phyloP scores from a whole-genome alignment of 2,797 vertebrate genomes.

The Sarcophilus harrisii region DNA sequence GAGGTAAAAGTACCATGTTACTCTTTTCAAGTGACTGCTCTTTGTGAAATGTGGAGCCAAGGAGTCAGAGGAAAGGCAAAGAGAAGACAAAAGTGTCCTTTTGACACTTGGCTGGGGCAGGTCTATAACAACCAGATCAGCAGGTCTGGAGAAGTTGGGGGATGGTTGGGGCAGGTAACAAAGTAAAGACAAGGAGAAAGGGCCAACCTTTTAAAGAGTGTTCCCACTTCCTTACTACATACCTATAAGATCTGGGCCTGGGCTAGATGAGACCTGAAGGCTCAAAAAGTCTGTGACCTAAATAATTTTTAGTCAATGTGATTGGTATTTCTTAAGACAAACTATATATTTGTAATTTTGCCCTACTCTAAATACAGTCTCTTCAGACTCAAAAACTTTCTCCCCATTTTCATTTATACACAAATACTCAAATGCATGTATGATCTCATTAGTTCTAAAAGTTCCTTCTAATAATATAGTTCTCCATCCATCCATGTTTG shows the following conservation, averaged over 20 bases:
- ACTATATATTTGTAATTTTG: not conserved
- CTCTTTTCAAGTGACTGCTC: not conserved
- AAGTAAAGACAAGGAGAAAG: not conserved
- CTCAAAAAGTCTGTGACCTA: not conserved
- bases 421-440: not conserved
- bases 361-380: not conserved
- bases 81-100: not conserved
- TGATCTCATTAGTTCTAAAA: not conserved
- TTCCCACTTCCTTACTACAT: not conserved
- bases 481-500: not conserved
- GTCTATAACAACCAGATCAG: not conserved
- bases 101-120: not conserved
- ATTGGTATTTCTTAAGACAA: not conserved
- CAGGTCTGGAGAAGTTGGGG: not conserved
- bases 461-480: not conserved
- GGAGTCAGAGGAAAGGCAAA: not conserved
- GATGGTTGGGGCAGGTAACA: not conserved
- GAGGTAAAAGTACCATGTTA: not conserved
- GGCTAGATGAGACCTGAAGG: not conserved
- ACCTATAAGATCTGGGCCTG: not conserved
- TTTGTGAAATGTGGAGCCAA: not conserved
- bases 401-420: not conserved
- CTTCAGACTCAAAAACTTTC: not conserved
- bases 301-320: not conserved
- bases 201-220: not conserved